Evolutionary conservation across 2,888 invertebrate species (phyloP).

Genomic region (Eristalinus sepulchralis): DNA sequence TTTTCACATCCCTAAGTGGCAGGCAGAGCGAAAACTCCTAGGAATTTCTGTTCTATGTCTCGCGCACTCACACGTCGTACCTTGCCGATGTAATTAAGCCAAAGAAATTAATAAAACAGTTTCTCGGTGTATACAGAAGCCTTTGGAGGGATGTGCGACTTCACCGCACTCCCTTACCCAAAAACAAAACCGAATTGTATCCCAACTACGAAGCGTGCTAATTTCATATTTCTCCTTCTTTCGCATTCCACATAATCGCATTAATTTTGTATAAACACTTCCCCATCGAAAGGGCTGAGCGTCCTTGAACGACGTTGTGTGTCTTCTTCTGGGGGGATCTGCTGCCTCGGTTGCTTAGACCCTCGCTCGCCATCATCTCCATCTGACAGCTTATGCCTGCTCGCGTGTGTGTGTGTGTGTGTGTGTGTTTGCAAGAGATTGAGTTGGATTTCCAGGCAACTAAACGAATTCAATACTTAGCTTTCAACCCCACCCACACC

Average conservation of each 20-base stretch:
- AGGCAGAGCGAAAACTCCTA: background rate
- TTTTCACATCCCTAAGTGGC: background rate
- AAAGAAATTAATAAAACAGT: conserved; percentile 30
- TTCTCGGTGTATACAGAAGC: background rate
- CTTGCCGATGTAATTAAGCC: conserved; percentile 27
- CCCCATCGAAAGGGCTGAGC: background rate
- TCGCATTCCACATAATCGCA: conserved; percentile 5
- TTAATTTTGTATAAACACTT: conserved; percentile 22
- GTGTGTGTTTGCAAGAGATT: background rate
- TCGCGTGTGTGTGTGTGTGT: no score
- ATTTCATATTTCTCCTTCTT: conserved; percentile 9
- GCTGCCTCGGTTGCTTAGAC: background rate
- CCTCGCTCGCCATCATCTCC: background rate
- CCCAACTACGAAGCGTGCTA: conserved; percentile 15
- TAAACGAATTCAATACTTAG: conserved; percentile 29
- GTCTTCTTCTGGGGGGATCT: background rate
- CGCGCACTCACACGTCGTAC: background rate
- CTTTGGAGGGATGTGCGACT: background rate
- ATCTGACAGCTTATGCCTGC: no score
- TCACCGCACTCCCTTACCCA: background rate
- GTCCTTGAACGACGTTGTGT: background rate
- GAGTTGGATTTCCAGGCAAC: conserved; percentile 26
- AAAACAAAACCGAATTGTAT: background rate
- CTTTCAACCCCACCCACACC: background rate
- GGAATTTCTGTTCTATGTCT: background rate